Base-by-base conservation (phyloP, 2,888 invertebrate genomes). In the Noctua janthe region DNA sequence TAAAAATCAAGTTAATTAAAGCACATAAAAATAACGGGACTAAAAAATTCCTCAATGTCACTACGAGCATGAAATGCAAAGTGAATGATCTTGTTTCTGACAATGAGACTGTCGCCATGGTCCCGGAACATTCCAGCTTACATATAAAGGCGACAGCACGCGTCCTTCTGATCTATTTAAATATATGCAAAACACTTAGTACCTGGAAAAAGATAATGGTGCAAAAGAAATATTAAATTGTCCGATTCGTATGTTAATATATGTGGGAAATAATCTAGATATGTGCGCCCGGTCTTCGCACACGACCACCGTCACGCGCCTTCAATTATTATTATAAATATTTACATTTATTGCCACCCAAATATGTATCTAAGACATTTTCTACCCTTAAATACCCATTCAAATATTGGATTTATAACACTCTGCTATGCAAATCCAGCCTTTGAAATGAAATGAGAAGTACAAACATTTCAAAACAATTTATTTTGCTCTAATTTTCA, bases 161-260 rank as follows among this genome's bases (percentile, higher is more conserved):
- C 93, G 95, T 93, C 93, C 91, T 93, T 93, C 91, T 91, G 87
- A 92, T 90, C 93, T 92, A 94, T 94, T 95, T 92, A 94, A 94
- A 95, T 94, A 86, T 92, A 96, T 96, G 95, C 94, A 95, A 95
- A 96, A 92, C 91, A 93, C 91, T 94, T 92, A 93, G 94, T 94
- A 95, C 95, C 93, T 94, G 94, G 94, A 93, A 95, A 92, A 91
- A 93, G 92, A 93, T 94, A 94, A 94, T 94, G 92, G 93, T 84
- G 92, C 92, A 92, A 94, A 94, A 94, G 93, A 94, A 94, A 94
- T 94, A 94, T 94, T 93, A 94, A 94, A 94, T 94, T 93, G 92
- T 95, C 92, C 90, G 90, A 93, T 95, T 94, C 94, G 91, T 94
- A 96, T 96, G 95, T 91, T 92, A 96, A 96, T 96, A 90, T 94